Conservation (phyloP, 2,888 invertebrate species). For the Chouioia cunea region DNA sequence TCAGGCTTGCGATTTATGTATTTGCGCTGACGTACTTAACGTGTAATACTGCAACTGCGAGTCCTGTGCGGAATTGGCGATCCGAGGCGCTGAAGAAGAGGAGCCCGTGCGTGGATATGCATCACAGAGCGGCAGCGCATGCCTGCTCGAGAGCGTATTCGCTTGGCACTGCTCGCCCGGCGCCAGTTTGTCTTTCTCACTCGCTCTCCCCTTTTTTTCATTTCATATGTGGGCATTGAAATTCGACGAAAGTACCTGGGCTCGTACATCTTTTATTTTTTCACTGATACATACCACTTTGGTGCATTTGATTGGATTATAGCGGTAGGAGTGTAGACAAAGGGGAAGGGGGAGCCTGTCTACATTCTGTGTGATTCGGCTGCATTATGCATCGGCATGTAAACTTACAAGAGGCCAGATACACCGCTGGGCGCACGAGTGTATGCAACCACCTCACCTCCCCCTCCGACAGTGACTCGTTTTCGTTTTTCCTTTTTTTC, state of each 20-base stretch:
- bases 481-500: no score
- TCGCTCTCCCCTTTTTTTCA: not conserved
- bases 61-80: constrained; percentile 11
- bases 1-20: no score
- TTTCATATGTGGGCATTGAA: constrained; percentile 55
- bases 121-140: not conserved
- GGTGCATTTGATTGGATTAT: constrained; percentile 65
- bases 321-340: constrained; percentile 48
- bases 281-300: constrained; percentile 60
- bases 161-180: not conserved
- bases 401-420: not conserved
- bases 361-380: not conserved
- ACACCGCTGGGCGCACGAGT: constrained; percentile 10
- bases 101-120: not conserved
- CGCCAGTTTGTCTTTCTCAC: not conserved
- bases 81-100: constrained; percentile 10
- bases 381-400: constrained; percentile 3
- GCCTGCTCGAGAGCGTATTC: not conserved
- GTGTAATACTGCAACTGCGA: no score
- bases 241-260: constrained; percentile 59
- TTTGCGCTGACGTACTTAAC: no score
- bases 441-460: not conserved
- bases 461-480: no score
- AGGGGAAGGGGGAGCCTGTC: not conserved
- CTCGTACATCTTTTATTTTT: constrained; percentile 46